Percentiles rank a stretch among this genome's conserved stretches.
phyloP scores from a whole-genome alignment of 53 echinoderm and acorn worm species.

The Echinarachnius parma region DNA sequence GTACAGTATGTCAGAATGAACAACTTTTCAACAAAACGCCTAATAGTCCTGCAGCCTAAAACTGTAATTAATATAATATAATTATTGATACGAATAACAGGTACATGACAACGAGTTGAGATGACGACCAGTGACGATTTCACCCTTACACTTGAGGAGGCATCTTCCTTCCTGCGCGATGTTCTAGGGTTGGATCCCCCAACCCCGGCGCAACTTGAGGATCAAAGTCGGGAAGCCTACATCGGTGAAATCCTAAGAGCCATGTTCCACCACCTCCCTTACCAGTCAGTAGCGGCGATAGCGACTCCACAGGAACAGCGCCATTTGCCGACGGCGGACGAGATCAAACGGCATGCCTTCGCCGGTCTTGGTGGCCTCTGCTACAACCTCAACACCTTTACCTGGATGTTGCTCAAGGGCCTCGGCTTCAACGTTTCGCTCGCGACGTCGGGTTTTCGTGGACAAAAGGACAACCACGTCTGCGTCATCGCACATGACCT shows the following conservation, averaged over 20 bases:
- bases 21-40: too few relatives aligned
- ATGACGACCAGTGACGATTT: conserved; percentile 1
- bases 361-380: conserved; percentile 31
- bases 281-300: neutral
- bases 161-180: conserved; percentile 1
- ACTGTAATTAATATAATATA: too few relatives aligned
- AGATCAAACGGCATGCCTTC: conserved; percentile 26
- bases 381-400: conserved; percentile 41
- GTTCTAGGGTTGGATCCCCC: neutral
- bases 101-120: neutral
- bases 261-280: conserved; percentile 9
- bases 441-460: conserved; percentile 10
- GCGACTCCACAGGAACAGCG: neutral
- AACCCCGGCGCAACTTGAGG: neutral
- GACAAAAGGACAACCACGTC: conserved; percentile 3
- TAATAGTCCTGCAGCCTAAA: too few relatives aligned
- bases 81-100: too few relatives aligned
- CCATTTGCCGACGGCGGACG: conserved; percentile 12
- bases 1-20: too few relatives aligned
- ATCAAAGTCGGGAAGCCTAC: conserved; percentile 2
- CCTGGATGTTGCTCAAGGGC: conserved; percentile 15
- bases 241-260: neutral
- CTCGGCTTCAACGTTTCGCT: conserved; percentile 22
- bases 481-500: conserved; percentile 6
- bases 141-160: conserved; percentile 14